Conservation (phyloP, 2,797 vertebrate genomes). For the Phalloptychus januarius region DNA sequence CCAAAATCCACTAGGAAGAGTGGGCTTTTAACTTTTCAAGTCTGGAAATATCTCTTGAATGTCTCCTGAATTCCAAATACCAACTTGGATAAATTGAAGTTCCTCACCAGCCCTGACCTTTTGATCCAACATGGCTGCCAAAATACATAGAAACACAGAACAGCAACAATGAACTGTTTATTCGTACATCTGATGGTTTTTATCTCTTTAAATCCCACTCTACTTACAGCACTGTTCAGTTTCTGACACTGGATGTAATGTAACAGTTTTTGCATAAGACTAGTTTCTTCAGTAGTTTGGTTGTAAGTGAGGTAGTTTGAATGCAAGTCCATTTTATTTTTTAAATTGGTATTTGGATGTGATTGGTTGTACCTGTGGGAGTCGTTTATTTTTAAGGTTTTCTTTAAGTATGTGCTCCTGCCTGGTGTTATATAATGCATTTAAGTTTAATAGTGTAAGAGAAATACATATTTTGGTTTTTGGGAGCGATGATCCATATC, state of each 20-base stretch:
- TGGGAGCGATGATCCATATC: background rate
- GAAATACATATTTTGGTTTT: background rate
- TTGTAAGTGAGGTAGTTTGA: background rate
- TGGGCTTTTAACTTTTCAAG: too few species aligned
- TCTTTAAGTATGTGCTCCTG: too few species aligned
- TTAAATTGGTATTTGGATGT: too few species aligned
- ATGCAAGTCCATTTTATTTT: background rate
- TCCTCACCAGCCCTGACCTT: background rate
- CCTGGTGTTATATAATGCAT: background rate
- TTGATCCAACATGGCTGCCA: background rate
- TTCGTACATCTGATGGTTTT: background rate
- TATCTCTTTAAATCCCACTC: background rate
- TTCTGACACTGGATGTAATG: background rate
- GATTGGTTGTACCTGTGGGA: too few species aligned
- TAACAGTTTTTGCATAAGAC: background rate
- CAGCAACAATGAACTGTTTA: background rate
- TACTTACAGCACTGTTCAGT: background rate
- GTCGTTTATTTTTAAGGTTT: too few species aligned
- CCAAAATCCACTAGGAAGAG: background rate
- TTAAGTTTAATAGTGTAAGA: background rate
- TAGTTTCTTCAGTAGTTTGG: background rate
- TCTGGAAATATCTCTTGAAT: background rate
- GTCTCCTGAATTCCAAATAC: background rate
- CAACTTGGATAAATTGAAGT: background rate
- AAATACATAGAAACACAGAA: background rate